These are phyloP conservation scores for Polypterus senegalus DNA, from an alignment of 2,113 vertebrate species.

Conservation along the genomic window DNA sequence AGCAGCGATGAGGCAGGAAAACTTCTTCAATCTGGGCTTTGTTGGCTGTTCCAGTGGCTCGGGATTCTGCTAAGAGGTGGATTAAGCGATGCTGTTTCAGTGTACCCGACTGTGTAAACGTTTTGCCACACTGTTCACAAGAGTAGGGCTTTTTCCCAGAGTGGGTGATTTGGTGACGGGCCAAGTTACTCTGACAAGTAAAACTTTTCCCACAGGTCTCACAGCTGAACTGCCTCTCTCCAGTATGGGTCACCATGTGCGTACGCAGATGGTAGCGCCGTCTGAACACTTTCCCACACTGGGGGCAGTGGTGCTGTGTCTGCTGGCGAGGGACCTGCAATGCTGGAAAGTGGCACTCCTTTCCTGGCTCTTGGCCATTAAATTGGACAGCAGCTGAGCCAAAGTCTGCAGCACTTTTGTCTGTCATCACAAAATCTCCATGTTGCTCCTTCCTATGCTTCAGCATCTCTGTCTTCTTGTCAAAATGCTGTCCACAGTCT, in stretches of 20 bases:
- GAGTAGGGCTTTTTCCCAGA: constrained; percentile 56
- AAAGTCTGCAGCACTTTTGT: not conserved
- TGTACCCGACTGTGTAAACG: constrained; percentile 61
- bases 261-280: constrained; percentile 74
- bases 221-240: constrained; percentile 74
- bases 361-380: not conserved
- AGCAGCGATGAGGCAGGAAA: constrained; percentile 31
- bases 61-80: constrained; percentile 27
- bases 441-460: constrained; percentile 45
- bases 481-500: constrained; percentile 48
- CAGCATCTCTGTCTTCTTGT: constrained; percentile 42
- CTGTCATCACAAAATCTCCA: constrained; percentile 11
- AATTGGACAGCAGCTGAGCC: not conserved
- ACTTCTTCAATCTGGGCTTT: not conserved
- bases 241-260: constrained; percentile 76
- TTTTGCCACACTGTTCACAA: constrained; percentile 59
- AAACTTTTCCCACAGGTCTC: constrained; percentile 75
- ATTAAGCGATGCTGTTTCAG: constrained; percentile 71
- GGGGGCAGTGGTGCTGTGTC: constrained; percentile 68
- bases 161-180: constrained; percentile 75
- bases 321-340: constrained; percentile 15
- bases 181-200: constrained; percentile 70
- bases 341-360: not conserved
- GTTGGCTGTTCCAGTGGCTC: constrained; percentile 1
- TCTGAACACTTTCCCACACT: constrained; percentile 79